A percentile compares a stretch with the other conserved stretches of the same genome.
phyloP scores from a whole-genome alignment of 2,888 invertebrate genomes.

The Hydrotaea cyrtoneurina region DNA sequence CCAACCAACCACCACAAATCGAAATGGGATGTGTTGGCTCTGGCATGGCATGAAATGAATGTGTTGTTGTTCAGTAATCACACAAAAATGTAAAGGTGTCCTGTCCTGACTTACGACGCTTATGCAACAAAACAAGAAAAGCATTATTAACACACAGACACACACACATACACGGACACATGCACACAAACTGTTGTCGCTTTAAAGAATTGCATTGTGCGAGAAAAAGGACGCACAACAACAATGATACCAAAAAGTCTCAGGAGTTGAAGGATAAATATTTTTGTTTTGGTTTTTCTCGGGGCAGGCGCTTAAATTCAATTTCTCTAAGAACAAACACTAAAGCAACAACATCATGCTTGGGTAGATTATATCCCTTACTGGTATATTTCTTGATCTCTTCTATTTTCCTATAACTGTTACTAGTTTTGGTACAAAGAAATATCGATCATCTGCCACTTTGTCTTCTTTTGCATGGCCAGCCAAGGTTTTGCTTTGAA shows the following conservation, averaged over 20 bases:
- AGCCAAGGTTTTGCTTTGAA: not conserved
- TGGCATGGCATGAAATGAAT: too few species aligned
- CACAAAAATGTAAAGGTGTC: constrained; percentile 62
- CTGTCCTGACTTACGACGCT: constrained; percentile 67
- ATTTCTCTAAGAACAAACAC: constrained; percentile 40
- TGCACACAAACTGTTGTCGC: not conserved
- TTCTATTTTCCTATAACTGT: constrained; percentile 22
- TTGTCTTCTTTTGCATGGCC: constrained; percentile 9
- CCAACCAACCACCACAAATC: constrained; percentile 44
- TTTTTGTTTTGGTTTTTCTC: constrained; percentile 16
- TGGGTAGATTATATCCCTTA: not conserved
- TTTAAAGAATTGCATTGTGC: constrained; percentile 16
- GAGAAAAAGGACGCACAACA: not conserved
- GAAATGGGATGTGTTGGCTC: constrained; percentile 9
- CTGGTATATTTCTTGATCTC: constrained; percentile 2
- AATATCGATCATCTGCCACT: constrained; percentile 61
- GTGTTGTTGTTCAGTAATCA: constrained; percentile 15
- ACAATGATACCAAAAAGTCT: constrained; percentile 26
- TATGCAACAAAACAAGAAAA: constrained; percentile 58
- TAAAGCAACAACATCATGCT: not conserved
- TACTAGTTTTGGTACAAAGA: constrained; percentile 29
- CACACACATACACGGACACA: not conserved
- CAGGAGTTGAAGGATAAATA: constrained; percentile 23
- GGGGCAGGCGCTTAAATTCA: constrained; percentile 28
- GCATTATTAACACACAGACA: not conserved